Evolutionary conservation across 2,888 invertebrate genomes (phyloP).

Genomic region (Mantis religiosa): DNA sequence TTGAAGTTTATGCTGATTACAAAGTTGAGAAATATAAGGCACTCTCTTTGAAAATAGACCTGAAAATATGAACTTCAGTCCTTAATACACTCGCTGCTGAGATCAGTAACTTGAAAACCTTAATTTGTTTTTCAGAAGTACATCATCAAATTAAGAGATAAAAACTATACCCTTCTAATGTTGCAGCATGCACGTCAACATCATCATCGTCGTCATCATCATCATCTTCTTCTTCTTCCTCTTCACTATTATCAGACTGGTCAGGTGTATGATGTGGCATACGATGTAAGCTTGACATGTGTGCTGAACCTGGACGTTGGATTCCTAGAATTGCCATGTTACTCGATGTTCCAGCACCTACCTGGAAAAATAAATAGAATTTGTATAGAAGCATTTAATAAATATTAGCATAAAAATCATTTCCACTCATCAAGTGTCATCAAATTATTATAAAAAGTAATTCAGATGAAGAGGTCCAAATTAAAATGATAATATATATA

Average conservation of each 20-base stretch:
- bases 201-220: slow-evolving; percentile 36
- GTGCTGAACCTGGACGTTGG: neutral
- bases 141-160: neutral
- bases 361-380: neutral
- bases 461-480: too few relatives aligned
- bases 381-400: neutral
- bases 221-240: slow-evolving; percentile 25
- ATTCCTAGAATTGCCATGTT: slow-evolving; percentile 1
- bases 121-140: neutral
- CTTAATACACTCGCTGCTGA: too few relatives aligned
- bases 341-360: neutral
- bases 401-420: too few relatives aligned
- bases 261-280: slow-evolving; percentile 19
- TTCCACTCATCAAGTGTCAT: too few relatives aligned
- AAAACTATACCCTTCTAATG: slow-evolving; percentile 35
- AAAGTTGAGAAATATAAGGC: too few relatives aligned
- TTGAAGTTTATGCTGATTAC: too few relatives aligned
- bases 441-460: too few relatives aligned
- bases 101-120: slow-evolving; percentile 16
- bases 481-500: too few relatives aligned
- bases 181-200: slow-evolving; percentile 37
- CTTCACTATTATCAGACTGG: slow-evolving; percentile 25
- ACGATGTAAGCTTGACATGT: neutral
- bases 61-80: too few relatives aligned
- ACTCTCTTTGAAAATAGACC: too few relatives aligned